Percentiles rank a stretch among this genome's conserved stretches.
Conservation (phyloP, 2,797 vertebrate genomes). For the Anas bahamensis region DNA sequence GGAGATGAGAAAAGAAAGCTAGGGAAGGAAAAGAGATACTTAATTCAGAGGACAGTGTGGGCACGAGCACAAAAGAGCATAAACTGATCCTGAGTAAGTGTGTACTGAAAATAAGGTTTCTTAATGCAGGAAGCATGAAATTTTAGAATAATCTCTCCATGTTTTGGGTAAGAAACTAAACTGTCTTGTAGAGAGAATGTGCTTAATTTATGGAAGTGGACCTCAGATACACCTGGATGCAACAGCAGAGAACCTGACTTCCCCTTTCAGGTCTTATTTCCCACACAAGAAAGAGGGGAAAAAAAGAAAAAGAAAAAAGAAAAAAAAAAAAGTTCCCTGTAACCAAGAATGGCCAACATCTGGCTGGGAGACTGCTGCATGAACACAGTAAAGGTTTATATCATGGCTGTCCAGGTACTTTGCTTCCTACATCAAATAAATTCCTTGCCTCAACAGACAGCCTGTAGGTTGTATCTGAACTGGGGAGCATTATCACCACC, state of each 20-base stretch:
- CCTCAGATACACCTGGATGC: not conserved
- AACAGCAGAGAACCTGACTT: not conserved
- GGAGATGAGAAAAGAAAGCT: not conserved
- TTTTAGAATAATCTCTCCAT: not conserved
- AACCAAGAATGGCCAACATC: not conserved
- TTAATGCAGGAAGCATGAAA: not conserved
- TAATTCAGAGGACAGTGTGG: not conserved
- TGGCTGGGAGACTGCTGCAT: not conserved
- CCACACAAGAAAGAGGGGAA: not conserved
- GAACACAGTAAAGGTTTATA: not conserved
- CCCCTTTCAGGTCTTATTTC: not conserved
- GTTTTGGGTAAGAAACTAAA: not conserved
- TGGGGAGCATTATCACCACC: not conserved
- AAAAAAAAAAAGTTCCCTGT: not conserved
- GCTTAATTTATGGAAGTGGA: not conserved
- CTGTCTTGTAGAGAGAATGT: not conserved
- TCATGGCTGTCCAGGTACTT: not conserved
- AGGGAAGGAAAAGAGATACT: not conserved
- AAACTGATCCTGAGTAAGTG: not conserved
- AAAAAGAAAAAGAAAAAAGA: no score
- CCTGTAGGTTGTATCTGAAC: not conserved
- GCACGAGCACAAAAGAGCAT: not conserved
- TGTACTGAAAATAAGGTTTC: not conserved
- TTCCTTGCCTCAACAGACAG: not conserved
- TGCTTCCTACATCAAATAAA: not conserved